Conservation (phyloP, 2,113 vertebrate species). For the Sander vitreus region DNA sequence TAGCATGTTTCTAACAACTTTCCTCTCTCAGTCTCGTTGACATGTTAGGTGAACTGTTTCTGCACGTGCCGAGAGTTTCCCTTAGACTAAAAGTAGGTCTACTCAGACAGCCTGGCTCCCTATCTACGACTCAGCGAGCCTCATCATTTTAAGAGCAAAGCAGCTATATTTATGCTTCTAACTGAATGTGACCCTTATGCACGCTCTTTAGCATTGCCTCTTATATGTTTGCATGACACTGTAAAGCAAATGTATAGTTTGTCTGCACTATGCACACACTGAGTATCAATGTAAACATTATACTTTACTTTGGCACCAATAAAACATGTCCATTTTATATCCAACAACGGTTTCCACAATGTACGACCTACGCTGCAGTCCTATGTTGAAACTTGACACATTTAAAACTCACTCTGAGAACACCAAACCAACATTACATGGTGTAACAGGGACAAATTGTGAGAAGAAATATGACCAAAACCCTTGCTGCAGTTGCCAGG, state of each 20-base stretch:
- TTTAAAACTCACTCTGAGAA: conserved; percentile 18
- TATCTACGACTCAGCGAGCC: conserved; percentile 5
- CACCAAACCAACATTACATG: conserved; percentile 39
- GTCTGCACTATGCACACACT: not conserved
- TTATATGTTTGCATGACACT: conserved; percentile 20
- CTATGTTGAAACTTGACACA: conserved; percentile 18
- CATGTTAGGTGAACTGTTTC: conserved; percentile 65
- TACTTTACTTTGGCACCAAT: conserved; percentile 16
- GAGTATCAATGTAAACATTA: conserved; percentile 27
- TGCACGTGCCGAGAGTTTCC: conserved; percentile 67
- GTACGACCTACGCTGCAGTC: not conserved
- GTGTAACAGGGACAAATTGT: conserved; percentile 49
- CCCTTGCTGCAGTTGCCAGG: conserved; percentile 8
- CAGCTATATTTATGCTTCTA: conserved; percentile 35
- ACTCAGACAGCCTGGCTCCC: conserved; percentile 69
- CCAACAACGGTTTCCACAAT: not conserved
- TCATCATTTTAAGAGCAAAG: conserved; percentile 44
- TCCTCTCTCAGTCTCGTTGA: conserved; percentile 57
- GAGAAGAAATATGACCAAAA: conserved; percentile 52
- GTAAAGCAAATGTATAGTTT: conserved; percentile 26
- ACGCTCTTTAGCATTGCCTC: not conserved
- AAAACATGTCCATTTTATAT: conserved; percentile 15
- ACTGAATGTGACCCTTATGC: conserved; percentile 37
- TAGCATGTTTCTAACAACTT: conserved; percentile 67
- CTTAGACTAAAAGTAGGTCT: conserved; percentile 48